Base-by-base conservation (phyloP, 1,140 invertebrate species). In the Drosophila repletoides region DNA sequence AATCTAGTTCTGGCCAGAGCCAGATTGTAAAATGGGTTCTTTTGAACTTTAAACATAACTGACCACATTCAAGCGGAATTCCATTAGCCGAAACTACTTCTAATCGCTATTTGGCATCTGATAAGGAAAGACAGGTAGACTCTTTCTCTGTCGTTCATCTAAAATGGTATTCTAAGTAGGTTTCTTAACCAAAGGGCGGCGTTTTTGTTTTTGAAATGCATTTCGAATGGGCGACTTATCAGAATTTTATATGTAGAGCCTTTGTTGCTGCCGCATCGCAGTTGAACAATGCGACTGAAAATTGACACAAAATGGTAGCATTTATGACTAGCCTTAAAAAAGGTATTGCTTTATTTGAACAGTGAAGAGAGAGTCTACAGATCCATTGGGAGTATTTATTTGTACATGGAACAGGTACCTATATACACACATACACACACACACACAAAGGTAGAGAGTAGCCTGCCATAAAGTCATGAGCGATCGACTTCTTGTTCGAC, bases 401-500 rank as follows among this genome's bases (percentile, higher is more conserved):
- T n/a, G n/a, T n/a, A n/a, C n/a, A n/a, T n/a, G n/a, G n/a, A n/a
- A n/a, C n/a, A n/a, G n/a, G n/a, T n/a, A n/a, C n/a, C n/a, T n/a
- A n/a, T n/a, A n/a, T n/a, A n/a, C n/a, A n/a, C n/a, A n/a, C n/a
- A n/a, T n/a, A n/a, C n/a, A n/a, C n/a, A n/a, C n/a, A n/a, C n/a
- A n/a, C n/a, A n/a, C n/a, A n/a, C n/a, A n/a, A n/a, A n/a, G 6
- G 17, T 0, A n/a, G 36, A 40, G 36, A 4, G 17, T 49, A 59
- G 43, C 29, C 41, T 38, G 43, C 58, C 10, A 33, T 53, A 24
- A 41, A 53, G 14, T 24, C 21, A 33, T 56, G 40, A 56, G 17
- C 61, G 40, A 64, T 64, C 34, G 63, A 58, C 38, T 46, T 38
- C 33, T 66, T 66, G 63, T 66, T 66, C 21, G 45, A 34, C 28